A percentile compares a stretch with the other conserved stretches of the same genome.
These are phyloP conservation scores for Helarctos malayanus DNA, from an alignment of 2,797 vertebrate species.

Conservation along the genomic window DNA sequence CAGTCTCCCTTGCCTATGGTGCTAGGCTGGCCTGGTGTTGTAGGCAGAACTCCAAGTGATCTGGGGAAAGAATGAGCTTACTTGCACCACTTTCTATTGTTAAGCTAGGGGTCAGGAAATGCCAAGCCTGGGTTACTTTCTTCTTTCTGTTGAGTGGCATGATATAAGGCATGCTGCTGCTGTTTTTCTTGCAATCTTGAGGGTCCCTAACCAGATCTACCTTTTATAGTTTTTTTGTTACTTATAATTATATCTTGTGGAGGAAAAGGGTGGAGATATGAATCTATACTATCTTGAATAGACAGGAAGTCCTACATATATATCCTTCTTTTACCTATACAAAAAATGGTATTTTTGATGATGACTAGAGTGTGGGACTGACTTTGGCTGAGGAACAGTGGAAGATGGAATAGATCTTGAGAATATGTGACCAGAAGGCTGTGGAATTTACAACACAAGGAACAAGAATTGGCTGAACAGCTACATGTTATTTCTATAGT, in stretches of 20 bases:
- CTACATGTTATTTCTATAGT: background rate
- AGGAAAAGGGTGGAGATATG: background rate
- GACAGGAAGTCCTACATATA: background rate
- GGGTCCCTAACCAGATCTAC: background rate
- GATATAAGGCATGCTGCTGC: background rate
- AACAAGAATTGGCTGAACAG: background rate
- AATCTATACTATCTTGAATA: background rate
- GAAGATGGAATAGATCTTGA: background rate
- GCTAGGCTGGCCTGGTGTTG: background rate
- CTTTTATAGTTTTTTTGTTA: background rate
- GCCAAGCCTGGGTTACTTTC: background rate
- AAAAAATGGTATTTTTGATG: background rate
- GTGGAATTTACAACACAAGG: background rate
- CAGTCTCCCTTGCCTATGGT: background rate
- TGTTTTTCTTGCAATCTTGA: background rate
- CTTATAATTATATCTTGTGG: background rate
- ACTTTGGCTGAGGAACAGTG: background rate
- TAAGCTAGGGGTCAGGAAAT: background rate
- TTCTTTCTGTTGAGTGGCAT: background rate
- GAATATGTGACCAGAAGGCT: background rate
- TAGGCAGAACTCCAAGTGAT: background rate
- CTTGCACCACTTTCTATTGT: background rate
- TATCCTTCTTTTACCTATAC: background rate
- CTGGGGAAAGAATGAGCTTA: background rate
- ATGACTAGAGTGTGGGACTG: background rate